A percentile compares a stretch with the other conserved stretches of the same genome.
These are phyloP conservation scores for Danaus chrysippus DNA, from an alignment of 2,888 invertebrate species.

Conservation along the genomic window DNA sequence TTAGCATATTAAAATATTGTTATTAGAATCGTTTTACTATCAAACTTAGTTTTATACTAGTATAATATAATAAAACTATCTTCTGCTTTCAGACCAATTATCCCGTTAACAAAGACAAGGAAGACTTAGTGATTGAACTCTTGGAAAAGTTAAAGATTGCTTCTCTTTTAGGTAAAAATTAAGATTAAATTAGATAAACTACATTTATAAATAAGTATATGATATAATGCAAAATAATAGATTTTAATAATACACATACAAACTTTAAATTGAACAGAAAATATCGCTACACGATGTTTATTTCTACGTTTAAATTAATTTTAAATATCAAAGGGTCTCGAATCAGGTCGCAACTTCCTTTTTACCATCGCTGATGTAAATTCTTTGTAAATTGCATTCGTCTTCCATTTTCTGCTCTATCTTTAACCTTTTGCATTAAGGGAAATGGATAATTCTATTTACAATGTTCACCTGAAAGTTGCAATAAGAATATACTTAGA, in stretches of 20 bases:
- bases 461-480: too few relatives aligned
- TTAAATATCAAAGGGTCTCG: background rate
- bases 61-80: conserved; percentile 13
- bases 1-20: too few relatives aligned
- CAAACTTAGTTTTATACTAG: background rate
- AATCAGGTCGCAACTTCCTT: background rate
- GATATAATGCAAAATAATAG: background rate
- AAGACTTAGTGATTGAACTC: conserved; percentile 43
- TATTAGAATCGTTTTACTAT: too few relatives aligned
- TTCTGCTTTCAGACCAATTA: conserved; percentile 45
- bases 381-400: conserved; percentile 6
- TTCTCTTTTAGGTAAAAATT: conserved; percentile 42
- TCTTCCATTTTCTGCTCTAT: background rate
- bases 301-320: background rate
- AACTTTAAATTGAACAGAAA: background rate
- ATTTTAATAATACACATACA: background rate
- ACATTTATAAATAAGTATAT: background rate
- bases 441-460: too few relatives aligned
- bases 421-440: too few relatives aligned
- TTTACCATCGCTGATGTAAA: conserved; percentile 2
- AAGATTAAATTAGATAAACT: conserved; percentile 10
- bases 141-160: conserved; percentile 51
- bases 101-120: conserved; percentile 45
- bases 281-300: background rate
- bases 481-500: too few relatives aligned